phyloP scores from a whole-genome alignment of 2,113 vertebrate species.

The Notarius quadriscutis region DNA sequence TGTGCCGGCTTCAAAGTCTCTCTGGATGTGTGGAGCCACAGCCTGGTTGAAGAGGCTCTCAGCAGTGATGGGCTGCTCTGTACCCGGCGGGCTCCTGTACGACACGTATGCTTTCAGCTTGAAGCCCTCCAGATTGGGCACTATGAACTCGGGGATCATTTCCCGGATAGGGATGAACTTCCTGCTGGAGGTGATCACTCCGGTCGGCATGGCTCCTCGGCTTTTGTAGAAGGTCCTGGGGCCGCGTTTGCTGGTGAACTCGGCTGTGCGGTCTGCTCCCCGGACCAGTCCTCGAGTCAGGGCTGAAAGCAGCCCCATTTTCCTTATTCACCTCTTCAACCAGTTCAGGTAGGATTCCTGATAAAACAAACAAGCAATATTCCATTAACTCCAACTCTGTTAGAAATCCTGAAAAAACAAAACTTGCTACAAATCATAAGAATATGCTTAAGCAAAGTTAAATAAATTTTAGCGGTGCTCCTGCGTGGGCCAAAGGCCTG shows the following conservation, averaged over 20 bases:
- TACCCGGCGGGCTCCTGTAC: constrained; percentile 75
- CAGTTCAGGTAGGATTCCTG: not conserved
- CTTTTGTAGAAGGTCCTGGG: constrained; percentile 79
- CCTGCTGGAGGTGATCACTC: constrained; percentile 65
- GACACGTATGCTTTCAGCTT: constrained; percentile 90
- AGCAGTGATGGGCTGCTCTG: constrained; percentile 75
- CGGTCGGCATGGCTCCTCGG: constrained; percentile 75
- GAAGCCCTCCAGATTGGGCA: constrained; percentile 86
- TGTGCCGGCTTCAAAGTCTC: constrained; percentile 76
- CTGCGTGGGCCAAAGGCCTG: too few species aligned
- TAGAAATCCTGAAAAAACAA: too few species aligned
- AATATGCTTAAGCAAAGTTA: too few species aligned
- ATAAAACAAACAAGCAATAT: not conserved
- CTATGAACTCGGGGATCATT: constrained; percentile 87
- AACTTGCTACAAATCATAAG: not conserved
- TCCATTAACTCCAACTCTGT: not conserved
- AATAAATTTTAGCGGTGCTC: too few species aligned
- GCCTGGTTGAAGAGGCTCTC: constrained; percentile 76
- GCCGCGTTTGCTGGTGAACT: constrained; percentile 92
- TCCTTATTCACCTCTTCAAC: not conserved
- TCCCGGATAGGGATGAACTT: constrained; percentile 77
- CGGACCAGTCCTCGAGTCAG: constrained; percentile 79
- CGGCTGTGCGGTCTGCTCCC: constrained; percentile 84
- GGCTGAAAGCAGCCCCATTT: constrained; percentile 85
- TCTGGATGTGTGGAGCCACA: constrained; percentile 79